phyloP scores from a whole-genome alignment of 2,797 vertebrate species.

The Bradypodion ventrale region DNA sequence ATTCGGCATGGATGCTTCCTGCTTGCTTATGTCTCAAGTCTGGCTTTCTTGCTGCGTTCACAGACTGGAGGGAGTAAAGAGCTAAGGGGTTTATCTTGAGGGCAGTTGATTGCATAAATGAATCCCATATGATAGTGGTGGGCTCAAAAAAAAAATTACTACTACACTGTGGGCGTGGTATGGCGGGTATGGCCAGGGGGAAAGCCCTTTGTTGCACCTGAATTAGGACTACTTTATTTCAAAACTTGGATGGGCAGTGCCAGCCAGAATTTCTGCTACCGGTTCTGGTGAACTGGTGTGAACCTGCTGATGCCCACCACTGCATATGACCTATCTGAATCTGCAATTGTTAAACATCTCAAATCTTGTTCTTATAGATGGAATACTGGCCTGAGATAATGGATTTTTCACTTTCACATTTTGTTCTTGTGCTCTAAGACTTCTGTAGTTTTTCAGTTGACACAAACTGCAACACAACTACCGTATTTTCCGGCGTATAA shows the following conservation, averaged over 20 bases:
- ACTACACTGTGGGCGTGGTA: too few relatives aligned
- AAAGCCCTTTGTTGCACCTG: too few relatives aligned
- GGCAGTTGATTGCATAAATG: not conserved
- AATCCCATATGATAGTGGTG: too few relatives aligned
- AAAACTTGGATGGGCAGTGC: too few relatives aligned
- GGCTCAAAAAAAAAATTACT: too few relatives aligned
- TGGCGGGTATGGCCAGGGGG: too few relatives aligned
- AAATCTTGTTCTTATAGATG: not conserved
- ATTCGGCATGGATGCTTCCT: not conserved
- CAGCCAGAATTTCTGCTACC: too few relatives aligned
- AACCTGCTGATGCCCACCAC: too few relatives aligned
- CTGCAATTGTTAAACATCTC: not conserved
- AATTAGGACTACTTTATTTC: too few relatives aligned
- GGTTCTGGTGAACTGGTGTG: too few relatives aligned
- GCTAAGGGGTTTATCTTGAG: conserved; percentile 18
- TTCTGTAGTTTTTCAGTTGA: not conserved
- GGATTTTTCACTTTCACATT: not conserved
- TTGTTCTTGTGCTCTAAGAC: not conserved
- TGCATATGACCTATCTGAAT: not conserved
- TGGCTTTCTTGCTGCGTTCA: not conserved
- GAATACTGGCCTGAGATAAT: not conserved
- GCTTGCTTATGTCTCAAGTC: not conserved
- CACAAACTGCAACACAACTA: not conserved
- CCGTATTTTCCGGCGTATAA: too few relatives aligned
- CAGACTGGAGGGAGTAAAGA: conserved; percentile 16